Base-by-base conservation (phyloP, 2,888 invertebrate genomes). In the Lymantria monacha region DNA sequence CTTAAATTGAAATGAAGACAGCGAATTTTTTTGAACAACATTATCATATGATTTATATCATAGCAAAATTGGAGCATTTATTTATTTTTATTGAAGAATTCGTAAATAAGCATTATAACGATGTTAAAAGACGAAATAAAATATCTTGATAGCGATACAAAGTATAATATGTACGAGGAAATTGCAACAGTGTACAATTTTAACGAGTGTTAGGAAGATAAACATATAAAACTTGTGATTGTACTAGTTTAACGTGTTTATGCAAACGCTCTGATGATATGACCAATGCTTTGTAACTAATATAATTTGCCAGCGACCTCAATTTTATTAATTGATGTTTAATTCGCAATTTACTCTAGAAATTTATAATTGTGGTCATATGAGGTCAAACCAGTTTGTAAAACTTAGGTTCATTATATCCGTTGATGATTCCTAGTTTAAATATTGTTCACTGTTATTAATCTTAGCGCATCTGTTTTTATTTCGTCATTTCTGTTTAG, bases 371-470 rank as follows among this genome's bases (percentile, higher is more conserved):
- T 57, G 54, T 54, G 59, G 46, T 53, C 57, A 51, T 53, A 58
- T 53, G 8, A 31, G 61, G 67, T 64, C 63, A 67, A 56, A 59
- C 36, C 51, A 46, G 42, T 58, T 69, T 53, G 52, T 56, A 42
- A 50, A 45, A 47, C 57, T 68, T 53, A 42, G 44, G 46, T 57
- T 59, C 41, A 59, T 63, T 53, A 56, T 48, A 46, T 42, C 30
- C 42, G 44, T 53, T 49, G 52, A 12, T 48, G 53, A 42, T 55
- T 49, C 22, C 42, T 42, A 42, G 45, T 46, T 38, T 48, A 44
- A 15, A 0, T 31, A 37, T 49, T 50, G 49, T 1, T 11, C n/a
- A 30, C 30, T 2, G 31, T 47, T 41, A 9, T 11, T 30, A 10
- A 15, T 40, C 30, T 30, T 14, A 13, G 0, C 7, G 36, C 22